These are phyloP conservation scores for Mixornis gularis DNA, from an alignment of 2,113 vertebrate genomes.

Conservation along the genomic window DNA sequence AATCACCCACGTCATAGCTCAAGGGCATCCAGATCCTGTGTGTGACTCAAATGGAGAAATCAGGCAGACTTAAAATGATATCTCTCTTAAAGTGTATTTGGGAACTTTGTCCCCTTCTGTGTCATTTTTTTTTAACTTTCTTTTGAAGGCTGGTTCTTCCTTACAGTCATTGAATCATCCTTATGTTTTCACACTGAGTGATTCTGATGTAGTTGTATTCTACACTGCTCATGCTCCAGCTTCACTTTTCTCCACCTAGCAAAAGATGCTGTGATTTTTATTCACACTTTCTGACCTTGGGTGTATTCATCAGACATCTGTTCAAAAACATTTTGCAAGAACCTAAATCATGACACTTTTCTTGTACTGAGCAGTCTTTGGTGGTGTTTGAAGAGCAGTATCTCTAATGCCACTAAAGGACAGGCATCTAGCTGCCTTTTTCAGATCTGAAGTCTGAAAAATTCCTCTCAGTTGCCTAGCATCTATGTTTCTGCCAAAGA, in stretches of 20 bases:
- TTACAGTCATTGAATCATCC: background rate
- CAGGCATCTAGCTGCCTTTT: background rate
- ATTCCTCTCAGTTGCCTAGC: background rate
- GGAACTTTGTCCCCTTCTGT: background rate
- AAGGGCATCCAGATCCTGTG: constrained; percentile 9
- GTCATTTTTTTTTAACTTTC: background rate
- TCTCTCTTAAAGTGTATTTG: background rate
- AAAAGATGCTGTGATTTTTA: background rate
- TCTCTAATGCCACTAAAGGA: background rate
- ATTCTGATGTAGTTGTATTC: background rate
- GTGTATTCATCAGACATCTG: background rate
- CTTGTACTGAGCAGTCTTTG: background rate
- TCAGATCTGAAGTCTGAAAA: background rate
- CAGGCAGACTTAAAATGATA: background rate
- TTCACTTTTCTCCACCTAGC: background rate
- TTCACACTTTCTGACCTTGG: background rate
- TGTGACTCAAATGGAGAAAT: constrained; percentile 28
- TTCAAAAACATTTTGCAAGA: background rate
- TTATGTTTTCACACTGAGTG: background rate
- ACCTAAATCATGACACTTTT: background rate
- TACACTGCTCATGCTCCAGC: background rate
- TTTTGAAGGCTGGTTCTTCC: background rate
- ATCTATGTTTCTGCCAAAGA: background rate
- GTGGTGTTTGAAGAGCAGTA: background rate
- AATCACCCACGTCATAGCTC: background rate